These are phyloP conservation scores for Mungos mungo DNA, from an alignment of 2,113 vertebrate species.

Conservation along the genomic window DNA sequence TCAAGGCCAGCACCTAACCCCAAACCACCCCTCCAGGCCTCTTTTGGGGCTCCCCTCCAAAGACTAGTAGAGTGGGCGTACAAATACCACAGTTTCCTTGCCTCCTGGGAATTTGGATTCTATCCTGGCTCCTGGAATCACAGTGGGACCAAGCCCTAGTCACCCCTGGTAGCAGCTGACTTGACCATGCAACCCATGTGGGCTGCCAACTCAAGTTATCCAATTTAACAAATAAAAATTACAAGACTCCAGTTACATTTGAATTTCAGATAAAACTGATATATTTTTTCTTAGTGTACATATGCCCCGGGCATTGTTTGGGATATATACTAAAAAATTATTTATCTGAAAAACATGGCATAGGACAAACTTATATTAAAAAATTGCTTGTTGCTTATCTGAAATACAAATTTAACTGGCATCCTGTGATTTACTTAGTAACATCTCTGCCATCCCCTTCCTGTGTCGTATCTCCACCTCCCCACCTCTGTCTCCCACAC, in stretches of 20 bases:
- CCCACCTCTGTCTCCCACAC: not conserved
- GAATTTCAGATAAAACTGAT: conserved; percentile 8
- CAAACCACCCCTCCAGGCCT: fast-evolving
- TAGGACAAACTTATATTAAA: not conserved
- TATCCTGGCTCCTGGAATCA: not conserved
- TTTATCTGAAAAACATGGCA: not conserved
- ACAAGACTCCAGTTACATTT: not conserved
- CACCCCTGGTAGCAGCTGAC: not conserved
- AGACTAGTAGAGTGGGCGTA: not conserved
- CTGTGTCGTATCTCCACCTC: not conserved
- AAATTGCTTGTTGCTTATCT: not conserved
- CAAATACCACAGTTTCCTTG: not conserved
- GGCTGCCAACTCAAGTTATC: not conserved
- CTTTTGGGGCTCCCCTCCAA: not conserved
- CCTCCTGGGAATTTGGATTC: not conserved
- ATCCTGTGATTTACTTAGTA: not conserved
- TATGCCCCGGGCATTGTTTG: not conserved
- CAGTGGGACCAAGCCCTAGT: not conserved
- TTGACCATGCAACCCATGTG: not conserved
- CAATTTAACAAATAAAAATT: not conserved
- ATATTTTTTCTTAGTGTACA: not conserved
- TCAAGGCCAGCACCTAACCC: not conserved
- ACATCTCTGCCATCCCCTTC: not conserved
- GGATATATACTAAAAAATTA: not conserved
- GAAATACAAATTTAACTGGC: not conserved